Base-by-base conservation (phyloP, 2,797 vertebrate genomes). In the Cottoperca gobio region DNA sequence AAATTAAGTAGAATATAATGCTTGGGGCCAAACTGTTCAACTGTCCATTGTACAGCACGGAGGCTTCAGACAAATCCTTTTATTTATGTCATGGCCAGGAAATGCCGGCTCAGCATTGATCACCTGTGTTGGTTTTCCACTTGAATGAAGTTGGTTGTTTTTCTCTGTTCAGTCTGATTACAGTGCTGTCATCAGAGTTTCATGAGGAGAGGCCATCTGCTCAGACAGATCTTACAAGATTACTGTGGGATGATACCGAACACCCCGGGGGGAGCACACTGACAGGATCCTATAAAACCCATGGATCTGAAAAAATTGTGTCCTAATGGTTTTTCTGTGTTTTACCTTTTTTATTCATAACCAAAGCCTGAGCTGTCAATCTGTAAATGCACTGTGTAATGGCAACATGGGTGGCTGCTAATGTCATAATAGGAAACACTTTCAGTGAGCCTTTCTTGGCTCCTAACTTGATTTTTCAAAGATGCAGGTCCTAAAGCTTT, bases 171-270 rank as follows among this genome's bases (percentile, higher is more conserved):
- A 89, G 73, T 89, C 84, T 88, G 88, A 91, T 89, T 89, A 88
- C 82, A 89, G 76, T 79, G 74, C 74, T 80, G 65, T 86, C 90
- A 84, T 79, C 85, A 70, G 74, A 54, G 82, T 67, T 83, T 86
- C 90, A 76, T 90, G 82, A 86, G 78, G 91, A 83, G 90, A 82
- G 42, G 74, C 90, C 91, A 92, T 92, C 88, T 93, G 91, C 82
- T 91, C 73, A 61, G 24, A 80, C 78, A 81, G 84, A 85, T 79
- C 77, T 79, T 83, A 86, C 76, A 91, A 72, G 82, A 87, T 84
- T 80, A 73, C 76, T 43, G 70, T 66, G 68, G 78, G 79, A 78
- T 78, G 64, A 83, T 64, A 76, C 46, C 6, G n/a, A 86, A 61
- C 40, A 50, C 59, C 75, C 61, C 35, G 53, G 50, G 63, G 57